Evolutionary conservation across 2,113 vertebrate species (phyloP), one percentile per base, ranked within the genome.

Genomic region (Sturnus vulgaris): DNA sequence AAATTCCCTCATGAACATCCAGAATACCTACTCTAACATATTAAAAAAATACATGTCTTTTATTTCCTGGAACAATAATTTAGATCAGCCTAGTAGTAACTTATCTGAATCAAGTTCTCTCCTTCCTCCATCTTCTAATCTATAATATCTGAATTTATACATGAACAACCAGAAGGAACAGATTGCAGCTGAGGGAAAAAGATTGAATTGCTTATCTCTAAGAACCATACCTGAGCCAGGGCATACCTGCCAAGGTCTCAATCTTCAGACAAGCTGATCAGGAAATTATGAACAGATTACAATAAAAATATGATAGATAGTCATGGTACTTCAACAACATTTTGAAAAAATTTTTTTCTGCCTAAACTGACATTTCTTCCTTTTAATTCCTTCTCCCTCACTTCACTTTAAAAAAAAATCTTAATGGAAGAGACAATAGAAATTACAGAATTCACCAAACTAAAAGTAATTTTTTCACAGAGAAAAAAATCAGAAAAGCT

Each of bases 21-120:
- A 70, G 33, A 86, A 75, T 44, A 56, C 2, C 15, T 55, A 6
- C 21, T 46, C 10, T 63, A 64, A 65, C 0, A 3, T n/a, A 56
- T 25, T 22, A 3, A 13, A 31, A 39, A 37, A 35, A 59, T 5
- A 12, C 14, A 31, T 4, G 2, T 1, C 0, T 7, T 2, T 6
- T 6, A 35, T 42, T 83, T 82, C 37, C 53, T 85, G 25, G 20
- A 82, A 64, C 42, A 64, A 4, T 82, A 76, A 79, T 4, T 64
- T 79, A 40, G 19, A 76, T 52, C 10, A 47, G 22, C 15, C 15
- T 68, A 49, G 40, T 72, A 44, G 23, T 49, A 59, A 22, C 52
- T 59, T 65, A n/a, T 35, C 12, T 42, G 46, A 86, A 69, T 71
- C 25, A 47, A 80, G 10, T 28, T 71, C 7, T 63, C 37, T 79